These are phyloP conservation scores for Drosophila tani DNA, from an alignment of 1,140 invertebrate genomes.

Conservation along the genomic window DNA sequence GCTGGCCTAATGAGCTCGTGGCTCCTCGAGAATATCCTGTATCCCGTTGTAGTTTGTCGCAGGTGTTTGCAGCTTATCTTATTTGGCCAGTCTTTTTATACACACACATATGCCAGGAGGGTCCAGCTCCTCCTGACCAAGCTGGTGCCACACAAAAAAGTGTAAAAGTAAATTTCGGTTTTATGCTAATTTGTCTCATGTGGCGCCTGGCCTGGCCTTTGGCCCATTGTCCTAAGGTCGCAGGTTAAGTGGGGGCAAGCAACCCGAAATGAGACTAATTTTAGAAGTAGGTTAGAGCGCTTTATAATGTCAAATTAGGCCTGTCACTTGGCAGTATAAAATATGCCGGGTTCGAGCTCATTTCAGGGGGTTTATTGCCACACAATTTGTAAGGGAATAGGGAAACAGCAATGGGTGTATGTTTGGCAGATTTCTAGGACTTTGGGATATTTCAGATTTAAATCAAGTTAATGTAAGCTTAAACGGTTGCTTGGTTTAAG, in stretches of 20 bases:
- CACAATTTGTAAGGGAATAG: slow-evolving; percentile 20
- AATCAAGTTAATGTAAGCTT: not conserved
- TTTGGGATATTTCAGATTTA: not conserved
- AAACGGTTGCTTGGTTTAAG: not conserved
- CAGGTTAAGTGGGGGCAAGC: slow-evolving; percentile 54
- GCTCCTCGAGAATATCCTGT: not conserved
- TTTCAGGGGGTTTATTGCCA: slow-evolving; percentile 8
- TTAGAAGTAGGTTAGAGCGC: slow-evolving; percentile 52
- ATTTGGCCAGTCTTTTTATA: slow-evolving; percentile 58
- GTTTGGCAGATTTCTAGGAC: not conserved
- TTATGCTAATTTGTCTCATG: slow-evolving; percentile 78
- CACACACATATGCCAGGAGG: slow-evolving; percentile 34
- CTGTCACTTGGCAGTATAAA: slow-evolving; percentile 44
- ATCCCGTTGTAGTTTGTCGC: slow-evolving; percentile 63
- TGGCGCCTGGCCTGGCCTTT: slow-evolving; percentile 54
- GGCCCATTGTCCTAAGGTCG: slow-evolving; percentile 44
- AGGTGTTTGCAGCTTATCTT: slow-evolving; percentile 68
- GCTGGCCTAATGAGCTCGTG: slow-evolving; percentile 31
- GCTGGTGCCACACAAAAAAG: slow-evolving; percentile 52
- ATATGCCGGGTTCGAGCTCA: slow-evolving; percentile 18
- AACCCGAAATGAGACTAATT: slow-evolving; percentile 53
- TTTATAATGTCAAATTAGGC: slow-evolving; percentile 73
- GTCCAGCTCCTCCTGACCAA: slow-evolving; percentile 43
- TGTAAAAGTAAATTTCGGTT: slow-evolving; percentile 57
- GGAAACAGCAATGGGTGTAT: not conserved